These are phyloP conservation scores for Dufourea novaeangliae DNA, from an alignment of 1,140 invertebrate genomes.

Conservation along the genomic window DNA sequence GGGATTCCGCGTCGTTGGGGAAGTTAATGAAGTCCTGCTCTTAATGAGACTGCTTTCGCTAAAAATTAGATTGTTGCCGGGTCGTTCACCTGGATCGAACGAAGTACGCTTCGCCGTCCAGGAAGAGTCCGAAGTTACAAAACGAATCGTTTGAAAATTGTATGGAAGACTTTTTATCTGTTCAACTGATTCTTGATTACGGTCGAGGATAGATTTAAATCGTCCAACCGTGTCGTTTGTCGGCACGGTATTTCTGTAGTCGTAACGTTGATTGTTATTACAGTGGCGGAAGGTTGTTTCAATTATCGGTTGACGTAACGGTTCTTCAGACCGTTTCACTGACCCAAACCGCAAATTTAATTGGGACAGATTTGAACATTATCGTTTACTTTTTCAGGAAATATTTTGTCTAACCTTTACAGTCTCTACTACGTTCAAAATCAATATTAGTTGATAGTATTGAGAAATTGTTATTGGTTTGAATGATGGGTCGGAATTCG, in stretches of 20 bases:
- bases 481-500: not conserved
- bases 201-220: not conserved
- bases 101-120: not conserved
- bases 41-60: slow-evolving; percentile 36
- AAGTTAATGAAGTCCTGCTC: slow-evolving; percentile 10
- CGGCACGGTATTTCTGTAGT: not conserved
- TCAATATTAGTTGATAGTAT: too few species aligned
- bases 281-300: not conserved
- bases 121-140: not conserved
- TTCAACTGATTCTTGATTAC: not conserved
- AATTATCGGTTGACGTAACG: slow-evolving; percentile 3
- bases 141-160: not conserved
- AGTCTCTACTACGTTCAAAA: too few species aligned
- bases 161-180: not conserved
- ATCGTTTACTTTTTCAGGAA: not conserved
- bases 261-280: not conserved
- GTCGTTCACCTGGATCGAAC: slow-evolving; percentile 32
- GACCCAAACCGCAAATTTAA: not conserved
- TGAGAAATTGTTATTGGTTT: not conserved
- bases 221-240: not conserved
- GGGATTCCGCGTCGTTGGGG: not conserved
- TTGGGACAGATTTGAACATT: not conserved
- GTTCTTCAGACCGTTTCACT: too few species aligned
- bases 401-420: too few species aligned
- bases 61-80: slow-evolving; percentile 42